Evolutionary conservation across 2,797 vertebrate species (phyloP), one percentile per base, ranked within the genome.

Genomic region (Austrolebias charrua): DNA sequence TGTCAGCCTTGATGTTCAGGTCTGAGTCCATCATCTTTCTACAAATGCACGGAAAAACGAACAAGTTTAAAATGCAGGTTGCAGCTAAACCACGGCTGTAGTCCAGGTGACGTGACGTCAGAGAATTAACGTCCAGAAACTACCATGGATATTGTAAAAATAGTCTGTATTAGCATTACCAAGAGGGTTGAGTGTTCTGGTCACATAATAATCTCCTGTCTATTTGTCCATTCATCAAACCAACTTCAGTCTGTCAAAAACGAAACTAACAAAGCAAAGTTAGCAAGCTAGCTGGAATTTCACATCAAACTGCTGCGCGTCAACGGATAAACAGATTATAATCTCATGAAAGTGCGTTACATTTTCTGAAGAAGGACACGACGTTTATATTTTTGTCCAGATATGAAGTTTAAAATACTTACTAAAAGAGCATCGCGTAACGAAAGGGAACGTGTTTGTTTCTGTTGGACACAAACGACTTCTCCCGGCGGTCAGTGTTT

Each of bases 11-110:
- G 29, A 86, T 77, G 73, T 82, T 84, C 11, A 70, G 72, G 69
- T 63, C 58, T 0, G 56, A 79, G 0, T 96, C 95, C 95, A 95
- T 96, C 71, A 88, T 94, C 75, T 75, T 94, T 88, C 14, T 58
- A 50, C 11, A 28, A n/a, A 46, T 10, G 35, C 5, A 24, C 43
- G 33, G 14, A 38, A 12, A 18, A 33, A 31, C 29, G 1, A 38
- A 38, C 10, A 2, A 12, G 19, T n/a, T 44, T 2, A 28, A n/a
- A 45, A 18, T 43, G 28, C 16, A n/a, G 49, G 28, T 38, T 10
- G 8, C 35, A 10, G 35, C 10, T 10, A 38, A 11, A 38, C 12
- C 10, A 11, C 2, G 35, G 35, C 10, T 38, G 8, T 10, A 38
- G 10, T 10, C 9, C 35, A 38, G 31, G 5, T 6, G 8, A 33